Conservation (phyloP, 1,140 invertebrate genomes). For the Melipona quadrifasciata region DNA sequence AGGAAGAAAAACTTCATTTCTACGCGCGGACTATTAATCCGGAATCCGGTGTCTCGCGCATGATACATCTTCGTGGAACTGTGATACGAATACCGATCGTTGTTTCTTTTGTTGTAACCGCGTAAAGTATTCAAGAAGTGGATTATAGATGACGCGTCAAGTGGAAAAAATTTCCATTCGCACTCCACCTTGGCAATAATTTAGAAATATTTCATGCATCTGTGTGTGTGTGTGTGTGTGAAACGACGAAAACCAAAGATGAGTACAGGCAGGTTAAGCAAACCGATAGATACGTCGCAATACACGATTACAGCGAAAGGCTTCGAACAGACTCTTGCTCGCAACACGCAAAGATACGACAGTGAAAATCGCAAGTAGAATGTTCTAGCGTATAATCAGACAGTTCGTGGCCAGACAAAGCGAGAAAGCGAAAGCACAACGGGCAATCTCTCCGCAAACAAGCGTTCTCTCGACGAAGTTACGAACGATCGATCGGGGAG, state of each 20-base stretch:
- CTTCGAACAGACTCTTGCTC: conserved; percentile 15
- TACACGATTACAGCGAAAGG: neutral
- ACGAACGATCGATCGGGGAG: neutral
- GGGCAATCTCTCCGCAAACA: neutral
- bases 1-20: conserved; percentile 14
- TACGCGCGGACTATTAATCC: conserved; percentile 24
- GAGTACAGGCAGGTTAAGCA: neutral
- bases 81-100: conserved; percentile 20
- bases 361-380: conserved; percentile 16
- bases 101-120: neutral
- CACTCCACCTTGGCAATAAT: too few relatives aligned
- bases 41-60: conserved; percentile 36
- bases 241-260: neutral
- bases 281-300: conserved; percentile 18
- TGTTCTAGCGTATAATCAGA: neutral
- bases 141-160: conserved; percentile 10
- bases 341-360: neutral
- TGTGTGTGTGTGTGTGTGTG: neutral
- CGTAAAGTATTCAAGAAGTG: conserved; percentile 27
- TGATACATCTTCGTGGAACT: conserved; percentile 11
- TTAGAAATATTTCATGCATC: neutral
- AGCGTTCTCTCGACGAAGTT: neutral
- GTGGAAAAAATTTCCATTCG: neutral
- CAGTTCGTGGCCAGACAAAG: neutral
- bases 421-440: neutral